Evolutionary conservation across 1,140 invertebrate species (phyloP).

Genomic region (Bursaphelenchus mucronatus): DNA sequence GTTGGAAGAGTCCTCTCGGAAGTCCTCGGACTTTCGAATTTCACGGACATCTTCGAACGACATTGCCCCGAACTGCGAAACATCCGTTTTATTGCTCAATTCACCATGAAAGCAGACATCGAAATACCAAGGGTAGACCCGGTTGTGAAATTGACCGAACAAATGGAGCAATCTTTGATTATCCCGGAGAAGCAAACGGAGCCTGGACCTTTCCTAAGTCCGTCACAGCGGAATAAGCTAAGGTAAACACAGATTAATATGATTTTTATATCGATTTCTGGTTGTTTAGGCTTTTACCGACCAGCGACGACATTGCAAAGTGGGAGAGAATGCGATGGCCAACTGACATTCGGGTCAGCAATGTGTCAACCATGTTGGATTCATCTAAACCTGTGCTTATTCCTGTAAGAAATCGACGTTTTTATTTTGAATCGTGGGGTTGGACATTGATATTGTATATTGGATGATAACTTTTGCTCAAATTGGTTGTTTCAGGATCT

Average conservation of each 20-base stretch:
- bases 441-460: constrained; percentile 15
- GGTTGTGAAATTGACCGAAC: no score
- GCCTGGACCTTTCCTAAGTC: background rate
- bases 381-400: constrained; percentile 39
- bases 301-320: background rate
- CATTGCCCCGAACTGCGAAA: no score
- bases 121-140: no score
- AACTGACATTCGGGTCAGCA: constrained; percentile 35
- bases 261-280: background rate
- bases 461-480: background rate
- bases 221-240: constrained; percentile 8
- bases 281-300: constrained; percentile 13
- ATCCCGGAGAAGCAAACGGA: background rate
- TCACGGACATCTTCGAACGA: no score
- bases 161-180: no score
- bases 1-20: no score
- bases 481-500: constrained; percentile 5
- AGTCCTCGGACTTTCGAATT: no score
- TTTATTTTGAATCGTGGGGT: background rate
- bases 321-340: constrained; percentile 31
- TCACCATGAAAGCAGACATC: no score
- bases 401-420: constrained; percentile 13
- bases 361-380: constrained; percentile 43
- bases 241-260: background rate
- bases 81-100: no score